Conservation (phyloP, 2,888 invertebrate species). For the Mythimna albipuncta region DNA sequence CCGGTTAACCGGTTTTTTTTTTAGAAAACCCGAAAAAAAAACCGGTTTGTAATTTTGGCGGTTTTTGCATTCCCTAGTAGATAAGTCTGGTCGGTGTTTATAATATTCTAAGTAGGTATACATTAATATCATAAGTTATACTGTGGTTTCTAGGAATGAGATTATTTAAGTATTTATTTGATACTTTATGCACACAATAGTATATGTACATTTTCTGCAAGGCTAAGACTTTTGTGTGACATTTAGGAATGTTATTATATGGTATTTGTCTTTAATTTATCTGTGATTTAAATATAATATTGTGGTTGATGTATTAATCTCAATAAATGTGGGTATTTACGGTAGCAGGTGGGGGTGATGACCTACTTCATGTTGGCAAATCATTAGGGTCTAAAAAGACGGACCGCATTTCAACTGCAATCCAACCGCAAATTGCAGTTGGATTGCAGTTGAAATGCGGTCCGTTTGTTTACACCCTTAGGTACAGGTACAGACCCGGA, state of each 20-base stretch:
- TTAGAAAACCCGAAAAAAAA: no score
- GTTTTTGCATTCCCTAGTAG: no score
- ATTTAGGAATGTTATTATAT: neutral
- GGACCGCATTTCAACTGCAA: no score
- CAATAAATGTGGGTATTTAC: slow-evolving; percentile 2
- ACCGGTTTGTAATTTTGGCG: no score
- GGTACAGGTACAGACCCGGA: neutral
- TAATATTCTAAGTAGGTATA: neutral
- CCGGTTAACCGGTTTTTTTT: no score
- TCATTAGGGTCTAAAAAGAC: neutral
- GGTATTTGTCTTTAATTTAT: neutral
- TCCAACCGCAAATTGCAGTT: no score
- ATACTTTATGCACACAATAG: no score
- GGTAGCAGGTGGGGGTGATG: neutral
- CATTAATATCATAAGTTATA: neutral
- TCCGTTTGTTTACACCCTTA: no score
- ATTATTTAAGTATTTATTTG: slow-evolving; percentile 1
- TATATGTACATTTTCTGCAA: no score
- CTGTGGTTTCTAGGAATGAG: slow-evolving; percentile 1
- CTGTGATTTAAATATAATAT: slow-evolving; percentile 9
- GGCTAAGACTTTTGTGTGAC: neutral
- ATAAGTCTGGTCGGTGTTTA: slow-evolving; percentile 8
- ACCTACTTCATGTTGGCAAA: neutral
- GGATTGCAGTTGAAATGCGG: no score
- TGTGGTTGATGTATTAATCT: neutral